Conservation (phyloP, 2,113 vertebrate genomes). For the Oncorhynchus tshawytscha region DNA sequence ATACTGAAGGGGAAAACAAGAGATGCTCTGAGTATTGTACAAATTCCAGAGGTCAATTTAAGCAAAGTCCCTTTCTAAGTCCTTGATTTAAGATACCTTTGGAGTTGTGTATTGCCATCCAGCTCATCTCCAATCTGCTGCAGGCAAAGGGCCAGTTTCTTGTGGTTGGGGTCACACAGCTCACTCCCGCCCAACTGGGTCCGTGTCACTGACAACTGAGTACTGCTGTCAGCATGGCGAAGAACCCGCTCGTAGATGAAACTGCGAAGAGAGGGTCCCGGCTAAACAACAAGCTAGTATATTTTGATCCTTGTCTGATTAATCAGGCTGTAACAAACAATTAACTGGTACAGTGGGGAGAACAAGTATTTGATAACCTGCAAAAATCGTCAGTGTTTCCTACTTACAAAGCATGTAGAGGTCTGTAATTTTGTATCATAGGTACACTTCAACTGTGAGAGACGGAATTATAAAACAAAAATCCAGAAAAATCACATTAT, state of each 20-base stretch:
- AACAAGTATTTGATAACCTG: too few species aligned
- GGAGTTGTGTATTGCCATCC: constrained; percentile 81
- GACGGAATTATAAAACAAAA: too few species aligned
- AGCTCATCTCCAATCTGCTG: constrained; percentile 89
- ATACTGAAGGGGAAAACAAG: constrained; percentile 68
- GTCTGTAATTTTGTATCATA: too few species aligned
- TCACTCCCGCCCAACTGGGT: constrained; percentile 61
- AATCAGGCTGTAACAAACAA: too few species aligned
- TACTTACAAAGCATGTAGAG: too few species aligned
- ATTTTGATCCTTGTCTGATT: too few species aligned
- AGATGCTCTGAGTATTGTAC: neutral
- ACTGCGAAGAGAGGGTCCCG: constrained; percentile 36
- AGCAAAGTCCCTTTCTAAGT: neutral
- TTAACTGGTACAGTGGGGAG: too few species aligned
- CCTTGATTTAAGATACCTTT: constrained; percentile 64
- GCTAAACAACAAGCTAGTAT: neutral
- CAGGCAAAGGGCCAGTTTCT: constrained; percentile 79
- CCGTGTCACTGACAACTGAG: constrained; percentile 32
- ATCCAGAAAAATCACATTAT: too few species aligned
- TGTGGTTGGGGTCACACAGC: constrained; percentile 74
- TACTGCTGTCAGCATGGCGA: constrained; percentile 43
- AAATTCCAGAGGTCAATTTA: neutral
- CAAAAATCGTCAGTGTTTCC: too few species aligned
- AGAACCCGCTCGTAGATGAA: constrained; percentile 71
- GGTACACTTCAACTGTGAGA: too few species aligned